Evolutionary conservation across 92 coral and sea anemone species (phyloP), one percentile per base, ranked within the genome.

Genomic region (Epizoanthus fatuus): DNA sequence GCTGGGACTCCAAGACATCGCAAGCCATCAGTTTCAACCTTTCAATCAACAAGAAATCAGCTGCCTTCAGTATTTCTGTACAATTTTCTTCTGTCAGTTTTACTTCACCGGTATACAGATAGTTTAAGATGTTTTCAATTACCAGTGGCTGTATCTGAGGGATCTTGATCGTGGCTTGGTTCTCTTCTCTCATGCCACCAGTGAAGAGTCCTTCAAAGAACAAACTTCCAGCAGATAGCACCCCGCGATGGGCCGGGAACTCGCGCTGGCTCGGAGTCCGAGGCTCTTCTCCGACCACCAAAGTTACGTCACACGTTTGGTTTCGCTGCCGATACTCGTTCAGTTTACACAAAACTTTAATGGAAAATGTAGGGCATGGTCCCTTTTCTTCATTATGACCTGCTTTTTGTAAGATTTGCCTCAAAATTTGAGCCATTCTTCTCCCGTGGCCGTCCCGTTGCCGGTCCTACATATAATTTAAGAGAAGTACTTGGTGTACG

Each of bases 1-100:
- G 70, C 25, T 22, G 25, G 0, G 25, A 22, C 25, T 22, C 25
- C 25, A 22, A 22, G 25, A 22, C 25, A 22, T 65, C 70, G 22
- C 70, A 65, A n/a, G 70, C 70, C 70, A 65, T 65, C 45, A 32
- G 25, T 65, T 65, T 65, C 70, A 65, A 65, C 19, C 44, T 37
- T 65, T 65, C 70, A 44, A 65, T 32, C 70, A 64, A 9, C 16
- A 65, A 65, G 70, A 65, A 65, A 37, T 65, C 70, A 16, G 70
- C 70, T 25, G 70, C 42, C 70, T 65, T 19, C 65, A 59, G 9
- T 7, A 59, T 59, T 59, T 59, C 65, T 17, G 65, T 11, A 59
- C 65, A 59, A 29, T 59, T 59, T 8, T 17, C 29, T 59, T 59
- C 20, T 3, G 65, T 59, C 65, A 59, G 35, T 4, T 59, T 59